Percentiles rank a stretch among this genome's conserved stretches.
These are phyloP conservation scores for Parotocinclus haroldoi DNA, from an alignment of 2,797 vertebrate species.

Conservation along the genomic window DNA sequence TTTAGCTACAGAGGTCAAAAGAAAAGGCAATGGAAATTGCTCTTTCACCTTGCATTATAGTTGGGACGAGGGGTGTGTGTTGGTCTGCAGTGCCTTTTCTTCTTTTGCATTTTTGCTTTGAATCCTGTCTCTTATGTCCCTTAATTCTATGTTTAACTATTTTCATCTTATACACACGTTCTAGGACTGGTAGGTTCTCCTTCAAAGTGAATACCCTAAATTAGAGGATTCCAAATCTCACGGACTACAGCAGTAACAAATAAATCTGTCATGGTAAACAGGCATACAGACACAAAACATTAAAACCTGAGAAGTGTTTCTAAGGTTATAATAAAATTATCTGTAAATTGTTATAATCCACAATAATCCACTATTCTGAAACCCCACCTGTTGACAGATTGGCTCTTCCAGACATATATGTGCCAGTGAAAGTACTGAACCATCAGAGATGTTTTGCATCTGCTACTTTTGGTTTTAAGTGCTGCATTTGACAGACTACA, in stretches of 20 bases:
- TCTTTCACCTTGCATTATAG: too few species aligned
- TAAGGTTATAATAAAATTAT: neutral
- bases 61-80: too few species aligned
- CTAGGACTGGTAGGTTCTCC: too few species aligned
- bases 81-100: too few species aligned
- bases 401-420: neutral
- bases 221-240: too few species aligned
- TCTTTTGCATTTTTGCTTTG: too few species aligned
- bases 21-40: too few species aligned
- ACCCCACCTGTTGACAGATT: slow-evolving; percentile 1
- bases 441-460: neutral
- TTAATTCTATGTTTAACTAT: too few species aligned
- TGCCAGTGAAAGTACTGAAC: neutral
- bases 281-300: neutral
- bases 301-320: neutral
- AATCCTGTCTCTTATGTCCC: too few species aligned
- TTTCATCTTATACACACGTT: too few species aligned
- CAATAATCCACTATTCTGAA: neutral
- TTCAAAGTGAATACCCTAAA: too few species aligned
- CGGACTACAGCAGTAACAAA: neutral
- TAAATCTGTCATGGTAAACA: neutral
- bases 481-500: neutral
- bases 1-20: too few species aligned
- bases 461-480: neutral
- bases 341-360: neutral